These are phyloP conservation scores for Streblospio benedicti DNA, from an alignment of 1,140 invertebrate genomes.

Conservation along the genomic window DNA sequence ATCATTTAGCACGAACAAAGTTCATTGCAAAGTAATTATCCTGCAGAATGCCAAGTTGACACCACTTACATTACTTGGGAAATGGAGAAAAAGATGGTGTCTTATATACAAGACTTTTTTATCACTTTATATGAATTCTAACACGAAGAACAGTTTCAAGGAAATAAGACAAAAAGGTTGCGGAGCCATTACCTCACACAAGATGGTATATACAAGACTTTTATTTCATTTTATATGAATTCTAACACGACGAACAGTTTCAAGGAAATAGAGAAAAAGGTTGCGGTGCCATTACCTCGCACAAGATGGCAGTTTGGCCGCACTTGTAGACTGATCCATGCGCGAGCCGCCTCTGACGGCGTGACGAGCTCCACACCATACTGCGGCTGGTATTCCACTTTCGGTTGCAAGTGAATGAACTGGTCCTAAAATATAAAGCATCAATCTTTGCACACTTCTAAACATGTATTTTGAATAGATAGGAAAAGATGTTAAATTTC, in stretches of 20 bases:
- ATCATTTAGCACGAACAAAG: too few relatives aligned
- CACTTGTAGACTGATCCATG: constrained; percentile 26
- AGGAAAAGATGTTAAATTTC: too few relatives aligned
- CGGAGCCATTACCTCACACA: neutral
- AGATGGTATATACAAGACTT: neutral
- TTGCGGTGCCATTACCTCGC: constrained; percentile 21
- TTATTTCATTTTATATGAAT: neutral
- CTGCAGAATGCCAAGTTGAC: too few relatives aligned
- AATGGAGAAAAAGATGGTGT: neutral
- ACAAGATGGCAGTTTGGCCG: constrained; percentile 26
- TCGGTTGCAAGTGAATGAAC: constrained; percentile 13
- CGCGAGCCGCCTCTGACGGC: constrained; percentile 18
- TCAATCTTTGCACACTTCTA: too few relatives aligned
- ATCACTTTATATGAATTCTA: neutral
- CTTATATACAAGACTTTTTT: neutral
- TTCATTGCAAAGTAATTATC: too few relatives aligned
- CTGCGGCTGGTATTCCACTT: constrained; percentile 28
- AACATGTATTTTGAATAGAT: too few relatives aligned
- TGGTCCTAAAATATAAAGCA: too few relatives aligned
- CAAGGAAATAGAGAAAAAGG: constrained; percentile 5
- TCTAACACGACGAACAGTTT: neutral
- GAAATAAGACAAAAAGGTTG: neutral
- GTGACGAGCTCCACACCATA: constrained; percentile 28
- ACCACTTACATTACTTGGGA: neutral
- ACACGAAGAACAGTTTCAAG: neutral